Evolutionary conservation across 2,888 invertebrate genomes (phyloP).

Genomic region (Lochmaea crataegi): DNA sequence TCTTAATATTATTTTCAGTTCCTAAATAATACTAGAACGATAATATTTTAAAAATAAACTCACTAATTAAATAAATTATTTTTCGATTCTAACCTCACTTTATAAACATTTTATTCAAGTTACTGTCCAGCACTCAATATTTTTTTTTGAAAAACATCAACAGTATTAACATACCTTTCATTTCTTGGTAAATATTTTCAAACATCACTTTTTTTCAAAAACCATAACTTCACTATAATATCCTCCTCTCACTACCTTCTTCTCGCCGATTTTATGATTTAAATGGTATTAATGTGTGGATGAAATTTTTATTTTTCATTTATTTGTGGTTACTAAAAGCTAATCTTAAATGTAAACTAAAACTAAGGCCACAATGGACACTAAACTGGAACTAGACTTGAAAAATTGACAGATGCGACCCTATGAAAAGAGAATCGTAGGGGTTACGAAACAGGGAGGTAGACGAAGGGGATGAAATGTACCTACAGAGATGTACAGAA

Average conservation of each 20-base stretch:
- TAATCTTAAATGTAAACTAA: constrained; percentile 52
- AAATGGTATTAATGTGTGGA: not conserved
- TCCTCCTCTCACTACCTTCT: not conserved
- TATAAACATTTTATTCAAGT: not conserved
- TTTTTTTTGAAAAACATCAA: not conserved
- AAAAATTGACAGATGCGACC: constrained; percentile 67
- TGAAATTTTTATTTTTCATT: not conserved
- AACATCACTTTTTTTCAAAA: not conserved
- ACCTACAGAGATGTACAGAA: not conserved
- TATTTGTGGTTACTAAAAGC: not conserved
- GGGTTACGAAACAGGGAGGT: constrained; percentile 59
- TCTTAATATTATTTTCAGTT: too few relatives aligned
- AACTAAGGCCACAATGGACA: constrained; percentile 50
- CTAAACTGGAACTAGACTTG: constrained; percentile 57
- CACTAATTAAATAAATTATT: too few relatives aligned
- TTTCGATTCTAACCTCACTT: not conserved
- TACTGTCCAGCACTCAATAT: too few relatives aligned
- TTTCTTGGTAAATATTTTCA: not conserved
- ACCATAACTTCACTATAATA: not conserved
- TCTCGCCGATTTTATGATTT: not conserved
- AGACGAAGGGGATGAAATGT: constrained; percentile 24
- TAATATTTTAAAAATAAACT: too few relatives aligned
- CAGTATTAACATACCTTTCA: not conserved
- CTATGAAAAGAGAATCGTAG: constrained; percentile 57
- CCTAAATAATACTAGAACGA: too few relatives aligned